Evolutionary conservation across 2,888 invertebrate species (phyloP), one percentile per base, ranked within the genome.

Genomic region (Lagria hirta): DNA sequence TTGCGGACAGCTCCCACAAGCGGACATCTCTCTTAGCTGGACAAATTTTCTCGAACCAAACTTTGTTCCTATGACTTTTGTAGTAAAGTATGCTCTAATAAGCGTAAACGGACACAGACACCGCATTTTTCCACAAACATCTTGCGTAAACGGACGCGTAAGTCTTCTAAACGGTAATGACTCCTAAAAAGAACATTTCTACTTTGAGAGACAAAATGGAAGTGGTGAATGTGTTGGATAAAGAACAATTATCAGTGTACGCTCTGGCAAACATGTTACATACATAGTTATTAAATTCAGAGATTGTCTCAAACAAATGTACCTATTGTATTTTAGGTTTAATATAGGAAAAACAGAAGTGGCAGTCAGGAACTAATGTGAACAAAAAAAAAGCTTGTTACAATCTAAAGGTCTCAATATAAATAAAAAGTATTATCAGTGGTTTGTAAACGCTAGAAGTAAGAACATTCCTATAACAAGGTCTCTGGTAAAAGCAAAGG

Each of bases 401-500:
- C 40, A 32, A 37, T 22, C 26, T 24, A 41, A 43, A 33, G 44
- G 44, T 21, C 16, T 35, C 10, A 28, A 47, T 20, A 51, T 52
- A 18, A 51, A 51, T 34, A 40, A 34, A 23, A n/a, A 34, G 18
- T 41, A 38, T 38, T 52, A 22, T 27, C 40, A 48, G 24, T 52
- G 48, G 51, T 50, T 44, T 48, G 11, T 16, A 7, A 40, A 20
- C 22, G 36, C 30, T 30, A 21, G 35, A 32, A 37, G 26, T 29
- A 21, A 49, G 14, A 43, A 47, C 20, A 45, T 51, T 36, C 51
- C 45, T 7, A 27, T 51, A 18, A 41, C 37, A 40, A 47, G 49
- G n/a, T 27, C 33, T 1, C 17, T 49, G 28, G n/a, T 49, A 3
- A 23, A 29, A 18, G 37, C 22, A 6, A 56, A 51, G 40, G 57